These are phyloP conservation scores for Pristionchus maxplancki DNA, from an alignment of 2,888 invertebrate genomes.

Conservation along the genomic window DNA sequence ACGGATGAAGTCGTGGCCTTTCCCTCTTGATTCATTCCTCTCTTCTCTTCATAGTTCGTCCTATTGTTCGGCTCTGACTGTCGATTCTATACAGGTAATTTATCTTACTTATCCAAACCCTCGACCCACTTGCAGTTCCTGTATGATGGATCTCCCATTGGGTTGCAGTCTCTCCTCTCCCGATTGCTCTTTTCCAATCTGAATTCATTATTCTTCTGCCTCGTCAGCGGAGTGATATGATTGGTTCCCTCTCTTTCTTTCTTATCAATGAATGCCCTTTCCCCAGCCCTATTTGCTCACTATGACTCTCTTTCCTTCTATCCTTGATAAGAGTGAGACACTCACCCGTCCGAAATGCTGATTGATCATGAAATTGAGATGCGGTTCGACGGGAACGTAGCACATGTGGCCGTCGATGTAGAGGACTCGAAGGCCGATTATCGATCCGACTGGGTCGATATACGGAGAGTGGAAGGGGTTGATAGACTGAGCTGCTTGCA, in stretches of 20 bases:
- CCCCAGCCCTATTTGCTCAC: conserved; percentile 23
- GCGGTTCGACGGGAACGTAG: conserved; percentile 67
- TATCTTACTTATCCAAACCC: background rate
- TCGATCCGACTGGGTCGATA: conserved; percentile 63
- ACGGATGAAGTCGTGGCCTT: conserved; percentile 33
- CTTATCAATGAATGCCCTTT: conserved; percentile 31
- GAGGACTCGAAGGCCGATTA: conserved; percentile 62
- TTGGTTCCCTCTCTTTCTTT: background rate
- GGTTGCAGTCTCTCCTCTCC: background rate
- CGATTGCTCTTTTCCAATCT: conserved; percentile 25
- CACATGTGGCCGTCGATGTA: conserved; percentile 61
- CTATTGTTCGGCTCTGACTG: background rate
- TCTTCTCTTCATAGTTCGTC: conserved; percentile 19
- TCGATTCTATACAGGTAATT: background rate
- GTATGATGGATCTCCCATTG: conserved; percentile 11
- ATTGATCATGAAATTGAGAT: conserved; percentile 65
- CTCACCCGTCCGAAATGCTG: conserved; percentile 61
- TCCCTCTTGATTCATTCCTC: conserved; percentile 39
- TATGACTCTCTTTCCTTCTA: conserved; percentile 11
- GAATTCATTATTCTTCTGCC: conserved; percentile 7
- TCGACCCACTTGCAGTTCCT: conserved; percentile 33
- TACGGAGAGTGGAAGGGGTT: conserved; percentile 60
- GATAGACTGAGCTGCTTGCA: background rate
- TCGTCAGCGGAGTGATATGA: conserved; percentile 18
- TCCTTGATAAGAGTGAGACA: conserved; percentile 1